Base-by-base conservation (phyloP, 2,888 invertebrate species). In the Andrena bicolor region DNA sequence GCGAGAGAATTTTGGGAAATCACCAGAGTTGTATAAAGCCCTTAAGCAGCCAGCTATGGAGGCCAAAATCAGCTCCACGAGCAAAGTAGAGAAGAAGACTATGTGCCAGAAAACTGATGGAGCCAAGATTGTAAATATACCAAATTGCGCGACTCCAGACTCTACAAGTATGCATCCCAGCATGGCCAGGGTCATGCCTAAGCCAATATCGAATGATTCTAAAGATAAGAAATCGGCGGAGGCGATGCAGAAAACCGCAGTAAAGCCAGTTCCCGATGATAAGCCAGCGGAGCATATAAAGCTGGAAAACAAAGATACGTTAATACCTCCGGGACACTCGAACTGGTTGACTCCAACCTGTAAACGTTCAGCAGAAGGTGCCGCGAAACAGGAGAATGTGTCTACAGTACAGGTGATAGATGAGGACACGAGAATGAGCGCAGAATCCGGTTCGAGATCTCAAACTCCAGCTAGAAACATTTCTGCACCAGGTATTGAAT, bases 371-470 rank as follows among this genome's bases (percentile, higher is more conserved):
- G 81, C 84, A n/a, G 91, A 91, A 35, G 28, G 80, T 16, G 60
- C 84, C 3, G 53, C 83, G 5, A 90, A 89, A 66, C 87, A 84
- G 30, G 92, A 92, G 76, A 86, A 87, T 51, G 89, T 93, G n/a
- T 93, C 92, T 16, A 91, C 93, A 1, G 92, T 94, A 1, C 94
- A 94, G 82, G 94, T 94, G 30, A 95, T 95, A 80, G 95, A 95
- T 79, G 95, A 95, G 86, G 95, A 95, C 85, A 95, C 95, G 1
- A 91, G 95, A 80, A 95, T 95, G 95, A 95, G 95, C 86, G 95
- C 95, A 2, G 94, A 94, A 76, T 93, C 92, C 2, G 87, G 90
- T 16, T 94, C 93, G 10, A 90, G 94, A 76, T 94, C 93, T 13
- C 94, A 94, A 79, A 94, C 94, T 30, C 94, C 94, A 16, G 94